Base-by-base conservation (phyloP, 1,140 invertebrate species). In the Drosophila mayri region DNA sequence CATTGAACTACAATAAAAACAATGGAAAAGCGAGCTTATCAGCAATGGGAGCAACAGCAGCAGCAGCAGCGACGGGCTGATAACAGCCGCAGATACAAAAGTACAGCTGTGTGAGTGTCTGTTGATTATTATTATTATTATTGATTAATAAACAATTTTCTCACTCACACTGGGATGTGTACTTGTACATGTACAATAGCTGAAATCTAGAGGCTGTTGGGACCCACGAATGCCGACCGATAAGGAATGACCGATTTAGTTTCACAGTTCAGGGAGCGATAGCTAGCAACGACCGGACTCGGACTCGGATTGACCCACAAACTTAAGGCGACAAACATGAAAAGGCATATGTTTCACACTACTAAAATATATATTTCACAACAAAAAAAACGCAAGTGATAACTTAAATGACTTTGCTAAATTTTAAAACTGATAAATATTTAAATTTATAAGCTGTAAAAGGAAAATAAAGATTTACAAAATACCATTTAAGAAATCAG, bases 71-170 rank as follows among this genome's bases (percentile, higher is more conserved):
- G 46, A 16, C 25, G 41, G 28, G 9, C 66, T 82, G 83, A 79
- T 82, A 81, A 76, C 75, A 77, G 38, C 25, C 12, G 22, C 41
- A 43, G 44, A 46, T 71, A 67, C 38, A 32, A 57, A 68, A 11
- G 18, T 55, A 58, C 40, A 28, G 32, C 22, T 55, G 54, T 72
- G 50, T 60, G 68, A 40, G 57, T 50, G 41, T 40, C 60, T 43
- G 40, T 35, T 50, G 58, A 75, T 59, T 76, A 79, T 78, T 82
- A 65, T 54, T 81, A 79, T 78, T 81, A 79, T 78, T 82, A 79
- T 85, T 86, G 83, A 87, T 87, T 86, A 79, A 79, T 87, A 82
- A 79, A 83, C 83, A 72, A 87, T 79, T 86, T 87, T 82, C 79
- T 73, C 83, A 87, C 76, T 72, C 38, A 64, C 57, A 76, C 74